These are phyloP conservation scores for Crotalus helleri DNA, from an alignment of 2,113 vertebrate genomes.

Conservation along the genomic window DNA sequence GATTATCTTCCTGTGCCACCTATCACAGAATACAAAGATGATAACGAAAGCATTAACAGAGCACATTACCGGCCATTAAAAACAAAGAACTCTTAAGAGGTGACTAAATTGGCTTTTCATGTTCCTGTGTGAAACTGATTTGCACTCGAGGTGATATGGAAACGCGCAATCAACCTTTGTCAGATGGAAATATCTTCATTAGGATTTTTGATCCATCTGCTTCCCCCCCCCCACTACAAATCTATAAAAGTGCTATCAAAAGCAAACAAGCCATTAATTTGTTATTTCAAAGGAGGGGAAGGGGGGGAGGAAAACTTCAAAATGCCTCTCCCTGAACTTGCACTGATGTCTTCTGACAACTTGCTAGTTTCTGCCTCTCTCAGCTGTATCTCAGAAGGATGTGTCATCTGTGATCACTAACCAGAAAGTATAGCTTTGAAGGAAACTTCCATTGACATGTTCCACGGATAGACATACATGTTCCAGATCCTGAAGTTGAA, in stretches of 20 bases:
- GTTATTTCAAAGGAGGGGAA: slow-evolving; percentile 48
- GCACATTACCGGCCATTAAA: slow-evolving; percentile 58
- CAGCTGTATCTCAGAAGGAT: slow-evolving; percentile 14
- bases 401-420: neutral
- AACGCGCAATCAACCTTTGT: slow-evolving; percentile 25
- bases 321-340: slow-evolving; percentile 39
- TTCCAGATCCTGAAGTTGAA: too few relatives aligned
- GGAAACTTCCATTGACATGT: neutral
- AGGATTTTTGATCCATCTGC: slow-evolving; percentile 56
- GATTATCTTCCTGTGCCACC: slow-evolving; percentile 57
- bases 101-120: slow-evolving; percentile 64
- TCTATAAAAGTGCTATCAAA: slow-evolving; percentile 52
- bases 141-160: slow-evolving; percentile 29
- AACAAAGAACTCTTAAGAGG: slow-evolving; percentile 54
- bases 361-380: neutral
- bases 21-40: slow-evolving; percentile 58
- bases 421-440: slow-evolving; percentile 17
- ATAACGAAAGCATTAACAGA: slow-evolving; percentile 61
- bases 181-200: slow-evolving; percentile 53
- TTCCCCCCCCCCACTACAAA: slow-evolving; percentile 7
- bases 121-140: slow-evolving; percentile 49
- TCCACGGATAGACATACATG: neutral
- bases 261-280: slow-evolving; percentile 44
- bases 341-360: slow-evolving; percentile 42
- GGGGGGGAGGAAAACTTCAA: slow-evolving; percentile 21